Evolutionary conservation across 2,797 vertebrate species (phyloP), one percentile per base, ranked within the genome.

Genomic region (Odontamblyopus rebecca): DNA sequence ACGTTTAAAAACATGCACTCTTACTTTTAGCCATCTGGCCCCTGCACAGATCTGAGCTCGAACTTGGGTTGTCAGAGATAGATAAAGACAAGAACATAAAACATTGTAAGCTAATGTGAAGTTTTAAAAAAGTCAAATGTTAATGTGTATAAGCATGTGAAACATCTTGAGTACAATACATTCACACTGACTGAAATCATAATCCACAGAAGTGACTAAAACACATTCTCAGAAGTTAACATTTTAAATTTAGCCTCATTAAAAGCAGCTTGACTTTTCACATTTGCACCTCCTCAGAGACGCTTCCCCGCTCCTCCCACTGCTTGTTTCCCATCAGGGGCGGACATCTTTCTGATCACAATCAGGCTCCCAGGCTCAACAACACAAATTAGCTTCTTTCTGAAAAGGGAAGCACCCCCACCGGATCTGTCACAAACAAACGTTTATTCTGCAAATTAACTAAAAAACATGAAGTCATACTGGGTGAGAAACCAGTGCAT

Each of bases 191-290:
- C 41, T 44, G 11, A 44, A 44, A 44, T 2, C 12, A 13, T 12
- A 56, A 56, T 11, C 8, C 57, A 15, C 57, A 11, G 29, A 29
- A 56, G 27, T 6, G 57, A 60, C 15, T 1, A 60, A 59, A 60
- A 16, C 26, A 60, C 57, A 16, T 6, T 16, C 12, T 60, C 57
- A 60, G 26, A 60, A 61, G 60, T 35, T 35, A 61, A 61, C 60
- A n/a, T 61, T 50, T 75, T 59, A 72, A 72, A 74, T 80, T 48
- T 27, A 62, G 41, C 72, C 86, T 90, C 70, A 87, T 85, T 88
- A 87, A 88, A 50, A 66, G 16, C 44, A 51, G 23, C 82, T 89
- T 77, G 85, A 83, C 63, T 64, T 83, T 61, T 62, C 51, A 71
- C 70, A 62, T 70, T 56, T 68, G 70, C 67, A 68, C 67, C 72